phyloP scores from a whole-genome alignment of 2,888 invertebrate genomes.

The Rhamnusium bicolor region DNA sequence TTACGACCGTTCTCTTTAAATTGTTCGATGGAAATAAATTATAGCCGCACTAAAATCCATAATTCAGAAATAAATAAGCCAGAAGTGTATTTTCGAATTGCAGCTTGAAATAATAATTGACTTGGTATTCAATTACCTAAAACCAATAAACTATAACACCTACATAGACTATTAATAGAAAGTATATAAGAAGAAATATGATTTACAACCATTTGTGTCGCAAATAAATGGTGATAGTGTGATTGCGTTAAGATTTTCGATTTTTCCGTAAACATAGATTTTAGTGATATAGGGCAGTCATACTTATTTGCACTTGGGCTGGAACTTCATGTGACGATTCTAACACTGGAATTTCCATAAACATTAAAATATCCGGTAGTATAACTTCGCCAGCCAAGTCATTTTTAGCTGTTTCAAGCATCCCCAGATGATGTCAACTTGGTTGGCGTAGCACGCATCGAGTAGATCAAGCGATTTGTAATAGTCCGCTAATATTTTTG shows the following conservation, averaged over 20 bases:
- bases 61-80: neutral
- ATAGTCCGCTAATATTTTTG: no score
- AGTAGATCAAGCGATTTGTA: no score
- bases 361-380: no score
- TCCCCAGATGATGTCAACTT: no score
- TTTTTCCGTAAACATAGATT: neutral
- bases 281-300: neutral
- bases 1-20: neutral
- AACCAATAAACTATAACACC: slow-evolving; percentile 6
- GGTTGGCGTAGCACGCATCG: no score
- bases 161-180: slow-evolving; percentile 25
- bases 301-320: no score
- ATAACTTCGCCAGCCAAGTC: no score
- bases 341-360: no score
- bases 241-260: neutral
- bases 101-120: neutral
- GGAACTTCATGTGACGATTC: no score
- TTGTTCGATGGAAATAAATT: neutral
- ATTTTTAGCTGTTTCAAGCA: no score
- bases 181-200: neutral
- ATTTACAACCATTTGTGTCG: neutral
- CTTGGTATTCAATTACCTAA: neutral
- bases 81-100: slow-evolving; percentile 1
- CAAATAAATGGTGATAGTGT: neutral
- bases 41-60: neutral